phyloP scores from a whole-genome alignment of 2,888 invertebrate genomes.

The Beris morrisii region DNA sequence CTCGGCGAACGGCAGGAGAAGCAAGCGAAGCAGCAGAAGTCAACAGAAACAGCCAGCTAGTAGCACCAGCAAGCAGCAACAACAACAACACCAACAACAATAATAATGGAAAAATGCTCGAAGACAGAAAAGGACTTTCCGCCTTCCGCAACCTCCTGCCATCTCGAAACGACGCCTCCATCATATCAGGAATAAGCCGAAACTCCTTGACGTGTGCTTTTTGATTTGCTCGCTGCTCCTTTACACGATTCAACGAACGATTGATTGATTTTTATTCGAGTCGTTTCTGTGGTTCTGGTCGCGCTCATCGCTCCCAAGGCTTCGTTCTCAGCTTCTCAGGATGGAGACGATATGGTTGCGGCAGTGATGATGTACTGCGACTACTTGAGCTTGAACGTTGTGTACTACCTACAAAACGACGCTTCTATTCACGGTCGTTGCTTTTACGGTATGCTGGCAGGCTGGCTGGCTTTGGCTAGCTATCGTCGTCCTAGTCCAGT shows the following conservation, averaged over 20 bases:
- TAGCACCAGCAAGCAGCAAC: background rate
- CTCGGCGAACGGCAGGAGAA: too few relatives aligned
- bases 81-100: background rate
- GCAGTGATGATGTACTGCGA: too few relatives aligned
- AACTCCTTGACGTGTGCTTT: conserved; percentile 36
- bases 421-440: too few relatives aligned
- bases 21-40: too few relatives aligned
- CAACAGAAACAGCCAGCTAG: too few relatives aligned
- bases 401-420: too few relatives aligned
- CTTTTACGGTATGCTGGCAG: too few relatives aligned
- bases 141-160: conserved; percentile 7
- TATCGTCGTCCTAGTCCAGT: too few relatives aligned
- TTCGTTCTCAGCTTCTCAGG: too few relatives aligned
- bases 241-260: conserved; percentile 20
- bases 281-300: conserved; percentile 11
- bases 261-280: conserved; percentile 34
- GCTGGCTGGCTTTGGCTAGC: too few relatives aligned
- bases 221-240: conserved; percentile 16
- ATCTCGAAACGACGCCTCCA: background rate
- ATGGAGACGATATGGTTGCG: too few relatives aligned
- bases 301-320: conserved; percentile 11
- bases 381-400: too few relatives aligned
- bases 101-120: background rate
- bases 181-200: conserved; percentile 27
- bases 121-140: conserved; percentile 7